Conservation (phyloP, 2,797 vertebrate species). For the Phaenicophaeus curvirostris region DNA sequence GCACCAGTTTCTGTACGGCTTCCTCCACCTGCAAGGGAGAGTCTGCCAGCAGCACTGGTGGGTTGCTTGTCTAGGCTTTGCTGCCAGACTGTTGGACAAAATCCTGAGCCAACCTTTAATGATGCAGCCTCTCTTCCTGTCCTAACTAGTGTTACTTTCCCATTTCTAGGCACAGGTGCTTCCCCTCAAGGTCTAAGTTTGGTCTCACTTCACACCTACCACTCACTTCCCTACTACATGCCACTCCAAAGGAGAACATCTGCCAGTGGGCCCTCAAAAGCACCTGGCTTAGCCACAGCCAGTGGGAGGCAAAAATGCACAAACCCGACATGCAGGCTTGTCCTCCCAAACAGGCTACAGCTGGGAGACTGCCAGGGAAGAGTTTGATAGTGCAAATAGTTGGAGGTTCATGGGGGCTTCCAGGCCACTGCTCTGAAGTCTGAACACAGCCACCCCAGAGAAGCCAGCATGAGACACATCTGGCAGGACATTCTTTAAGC, state of each 20-base stretch:
- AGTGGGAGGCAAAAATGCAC: slow-evolving; percentile 22
- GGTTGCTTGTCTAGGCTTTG: background rate
- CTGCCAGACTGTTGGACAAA: slow-evolving; percentile 32
- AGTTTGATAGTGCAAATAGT: background rate
- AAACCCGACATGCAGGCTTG: background rate
- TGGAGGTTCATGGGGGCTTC: background rate
- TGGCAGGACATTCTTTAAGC: background rate
- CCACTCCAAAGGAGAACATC: background rate
- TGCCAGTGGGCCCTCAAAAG: background rate
- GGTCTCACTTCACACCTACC: slow-evolving; percentile 38
- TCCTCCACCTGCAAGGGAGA: slow-evolving; percentile 37
- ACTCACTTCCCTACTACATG: background rate
- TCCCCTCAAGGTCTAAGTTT: background rate
- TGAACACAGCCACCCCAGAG: background rate
- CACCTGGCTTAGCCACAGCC: slow-evolving; percentile 6
- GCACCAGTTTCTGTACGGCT: background rate
- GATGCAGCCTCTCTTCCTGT: background rate
- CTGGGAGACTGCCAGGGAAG: background rate
- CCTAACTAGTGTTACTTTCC: background rate
- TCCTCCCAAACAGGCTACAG: background rate
- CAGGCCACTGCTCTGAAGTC: background rate
- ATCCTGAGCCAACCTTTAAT: background rate
- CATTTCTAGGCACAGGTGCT: slow-evolving; percentile 22
- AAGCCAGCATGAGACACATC: background rate
- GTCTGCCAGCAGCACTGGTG: slow-evolving; percentile 5